These are phyloP conservation scores for Hydractinia symbiolongicarpus DNA, from an alignment of 30 jellyfish, hydroid and myxozoan genomes.

Conservation along the genomic window DNA sequence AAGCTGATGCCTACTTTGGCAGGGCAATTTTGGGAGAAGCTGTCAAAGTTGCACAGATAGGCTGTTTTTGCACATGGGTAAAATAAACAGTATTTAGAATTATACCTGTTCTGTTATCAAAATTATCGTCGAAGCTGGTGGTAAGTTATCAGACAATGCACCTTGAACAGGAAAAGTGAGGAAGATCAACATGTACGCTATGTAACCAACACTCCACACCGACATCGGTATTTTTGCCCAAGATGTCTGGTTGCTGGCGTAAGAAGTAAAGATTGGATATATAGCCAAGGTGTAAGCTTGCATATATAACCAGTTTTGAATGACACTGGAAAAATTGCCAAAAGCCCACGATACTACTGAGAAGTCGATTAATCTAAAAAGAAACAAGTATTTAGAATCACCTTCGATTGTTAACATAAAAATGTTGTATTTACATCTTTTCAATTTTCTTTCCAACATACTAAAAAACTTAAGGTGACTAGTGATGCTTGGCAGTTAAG, in stretches of 20 bases:
- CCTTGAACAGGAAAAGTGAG: constrained; percentile 64
- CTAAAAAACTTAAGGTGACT: no score
- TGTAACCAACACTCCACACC: constrained; percentile 55
- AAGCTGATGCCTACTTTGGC: no score
- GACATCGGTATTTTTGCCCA: constrained; percentile 53
- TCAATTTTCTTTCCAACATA: no score
- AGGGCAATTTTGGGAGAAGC: no score
- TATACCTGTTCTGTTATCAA: constrained; percentile 64
- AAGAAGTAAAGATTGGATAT: constrained; percentile 52
- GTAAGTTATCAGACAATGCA: constrained; percentile 28
- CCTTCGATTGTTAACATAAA: no score
- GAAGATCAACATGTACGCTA: constrained; percentile 44
- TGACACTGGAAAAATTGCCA: constrained; percentile 55
- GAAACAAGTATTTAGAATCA: no score
- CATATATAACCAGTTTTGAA: constrained; percentile 61
- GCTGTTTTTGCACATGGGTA: neutral
- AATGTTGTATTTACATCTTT: no score
- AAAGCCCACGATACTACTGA: constrained; percentile 70
- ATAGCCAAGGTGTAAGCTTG: constrained; percentile 44
- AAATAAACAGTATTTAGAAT: neutral
- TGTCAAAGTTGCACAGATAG: no score
- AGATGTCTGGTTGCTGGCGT: constrained; percentile 45
- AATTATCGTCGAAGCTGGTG: constrained; percentile 72
- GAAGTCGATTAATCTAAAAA: constrained; percentile 47
- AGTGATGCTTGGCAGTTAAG: no score